Evolutionary conservation across 2,797 vertebrate genomes (phyloP), one percentile per base, ranked within the genome.

Genomic region (Acipenser ruthenus): DNA sequence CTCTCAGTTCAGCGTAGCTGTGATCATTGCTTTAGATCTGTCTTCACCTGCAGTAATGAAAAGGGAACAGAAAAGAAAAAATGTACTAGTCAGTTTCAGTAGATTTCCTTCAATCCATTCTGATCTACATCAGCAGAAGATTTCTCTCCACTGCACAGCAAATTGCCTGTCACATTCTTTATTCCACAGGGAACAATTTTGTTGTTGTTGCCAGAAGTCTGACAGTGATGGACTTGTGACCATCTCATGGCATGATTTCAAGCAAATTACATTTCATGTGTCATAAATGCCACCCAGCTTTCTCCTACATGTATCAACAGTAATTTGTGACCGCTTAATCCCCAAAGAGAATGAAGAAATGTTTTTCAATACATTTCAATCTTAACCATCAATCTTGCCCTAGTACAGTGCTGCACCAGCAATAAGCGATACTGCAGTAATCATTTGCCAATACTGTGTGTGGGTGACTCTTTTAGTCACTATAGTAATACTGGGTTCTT

Each of bases 141-240:
- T 58, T 58, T 58, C 55, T 58, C 12, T 58, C 55, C 55, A 37
- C 55, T n/a, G 55, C 55, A 58, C 55, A 58, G 55, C 55, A 58
- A 58, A 58, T 58, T 58, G 55, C 55, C 55, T 58, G 55, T 58
- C 55, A 58, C 9, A 58, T 58, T 5, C 55, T 58, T 58, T 13
- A 58, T n/a, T 58, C 55, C 10, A 1, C 12, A 13, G 6, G 13
- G 10, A n/a, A 58, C 12, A n/a, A 7, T 58, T 58, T 58, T 58
- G 51, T n/a, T 58, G 6, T n/a, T 58, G 51, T n/a, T 58, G 8
- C 55, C 55, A 58, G 55, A n/a, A 58, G 12, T 13, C 55, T 58
- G 55, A 58, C 55, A 58, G 12, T 58, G 55, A 58, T 58, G 9
- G 55, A 58, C 12, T 58, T 58, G 55, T 58, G 55, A 58, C 55